Conservation (phyloP, 2,888 invertebrate genomes). For the Gymnoscelis rufifasciata region DNA sequence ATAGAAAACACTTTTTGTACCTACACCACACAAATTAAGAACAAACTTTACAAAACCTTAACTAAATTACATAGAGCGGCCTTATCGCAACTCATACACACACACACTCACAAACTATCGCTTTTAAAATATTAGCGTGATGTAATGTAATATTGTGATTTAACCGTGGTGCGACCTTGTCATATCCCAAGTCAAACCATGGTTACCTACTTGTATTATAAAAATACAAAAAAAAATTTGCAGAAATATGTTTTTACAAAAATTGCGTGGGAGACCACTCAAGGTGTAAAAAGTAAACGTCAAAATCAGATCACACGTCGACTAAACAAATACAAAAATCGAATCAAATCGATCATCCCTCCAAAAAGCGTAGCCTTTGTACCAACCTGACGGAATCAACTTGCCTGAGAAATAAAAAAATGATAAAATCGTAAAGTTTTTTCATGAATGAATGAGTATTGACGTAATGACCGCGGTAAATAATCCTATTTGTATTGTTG, state of each 20-base stretch:
- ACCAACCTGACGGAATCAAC: conserved; percentile 56
- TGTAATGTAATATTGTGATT: too few species aligned
- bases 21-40: too few species aligned
- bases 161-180: too few species aligned
- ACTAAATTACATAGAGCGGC: too few species aligned
- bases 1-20: too few species aligned
- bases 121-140: too few species aligned
- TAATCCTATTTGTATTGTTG: conserved; percentile 68
- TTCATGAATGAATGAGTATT: conserved; percentile 59
- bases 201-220: too few species aligned
- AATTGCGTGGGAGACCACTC: conserved; percentile 55
- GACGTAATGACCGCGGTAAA: conserved; percentile 68
- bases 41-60: too few species aligned
- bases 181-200: too few species aligned
- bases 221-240: neutral
- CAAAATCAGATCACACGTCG: conserved; percentile 38
- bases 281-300: conserved; percentile 45
- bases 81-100: too few species aligned
- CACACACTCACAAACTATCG: too few species aligned
- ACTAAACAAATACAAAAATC: conserved; percentile 67
- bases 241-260: conserved; percentile 6
- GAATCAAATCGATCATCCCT: conserved; percentile 66
- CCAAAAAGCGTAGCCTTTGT: conserved; percentile 43
- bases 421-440: conserved; percentile 39
- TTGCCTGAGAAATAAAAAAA: conserved; percentile 49